These are phyloP conservation scores for Ophion ventricosus DNA, from an alignment of 2,888 invertebrate species.

Conservation along the genomic window DNA sequence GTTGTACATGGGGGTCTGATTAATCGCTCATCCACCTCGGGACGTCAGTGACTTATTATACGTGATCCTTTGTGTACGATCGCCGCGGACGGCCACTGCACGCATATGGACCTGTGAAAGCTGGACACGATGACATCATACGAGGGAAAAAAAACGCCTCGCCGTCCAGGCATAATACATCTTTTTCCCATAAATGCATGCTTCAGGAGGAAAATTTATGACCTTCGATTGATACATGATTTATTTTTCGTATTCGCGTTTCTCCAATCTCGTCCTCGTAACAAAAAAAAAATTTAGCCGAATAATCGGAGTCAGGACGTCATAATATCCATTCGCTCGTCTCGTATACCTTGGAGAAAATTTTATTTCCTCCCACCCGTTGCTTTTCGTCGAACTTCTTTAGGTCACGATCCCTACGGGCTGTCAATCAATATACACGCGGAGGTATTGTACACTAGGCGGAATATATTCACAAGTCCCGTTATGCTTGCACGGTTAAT, in stretches of 20 bases:
- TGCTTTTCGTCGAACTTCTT: conserved; percentile 29
- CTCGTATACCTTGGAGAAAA: conserved; percentile 8
- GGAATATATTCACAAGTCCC: not conserved
- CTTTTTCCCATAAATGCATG: not conserved
- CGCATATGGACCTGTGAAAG: conserved; percentile 1
- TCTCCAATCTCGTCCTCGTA: not conserved
- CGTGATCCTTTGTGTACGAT: conserved; percentile 15
- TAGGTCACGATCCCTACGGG: conserved; percentile 51
- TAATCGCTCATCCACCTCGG: conserved; percentile 48
- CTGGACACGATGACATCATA: conserved; percentile 6
- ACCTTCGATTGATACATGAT: not conserved
- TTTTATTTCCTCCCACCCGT: conserved; percentile 14
- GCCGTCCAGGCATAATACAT: not conserved
- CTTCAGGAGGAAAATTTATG: not conserved
- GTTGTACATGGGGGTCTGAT: conserved; percentile 44
- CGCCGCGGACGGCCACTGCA: not conserved
- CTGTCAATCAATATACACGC: conserved; percentile 67
- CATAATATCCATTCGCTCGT: not conserved
- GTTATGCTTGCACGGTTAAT: not conserved
- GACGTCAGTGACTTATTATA: conserved; percentile 51
- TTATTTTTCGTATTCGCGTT: not conserved
- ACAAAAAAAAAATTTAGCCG: not conserved
- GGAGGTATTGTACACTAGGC: conserved; percentile 44
- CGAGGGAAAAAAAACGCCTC: not conserved
- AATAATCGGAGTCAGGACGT: not conserved